These are phyloP conservation scores for Rhea americana DNA, from an alignment of 2,113 vertebrate genomes.

Conservation along the genomic window DNA sequence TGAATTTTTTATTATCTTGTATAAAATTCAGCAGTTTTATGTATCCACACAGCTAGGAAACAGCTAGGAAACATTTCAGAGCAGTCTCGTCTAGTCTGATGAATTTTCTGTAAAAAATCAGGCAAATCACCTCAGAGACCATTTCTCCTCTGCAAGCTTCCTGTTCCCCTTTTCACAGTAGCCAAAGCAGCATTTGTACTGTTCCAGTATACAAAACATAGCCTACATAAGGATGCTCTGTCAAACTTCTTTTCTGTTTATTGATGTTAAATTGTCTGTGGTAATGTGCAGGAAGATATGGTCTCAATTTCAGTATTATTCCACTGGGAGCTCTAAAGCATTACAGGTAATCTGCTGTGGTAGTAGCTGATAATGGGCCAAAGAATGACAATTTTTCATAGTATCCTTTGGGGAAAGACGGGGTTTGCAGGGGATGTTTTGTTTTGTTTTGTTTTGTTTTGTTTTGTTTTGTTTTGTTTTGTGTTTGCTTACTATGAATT, in stretches of 20 bases:
- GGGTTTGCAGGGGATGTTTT: rapidly evolving
- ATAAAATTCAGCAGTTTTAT: background rate
- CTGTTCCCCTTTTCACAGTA: background rate
- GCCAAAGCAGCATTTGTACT: background rate
- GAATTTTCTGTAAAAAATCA: background rate
- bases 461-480: background rate
- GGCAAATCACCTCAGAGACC: rapidly evolving
- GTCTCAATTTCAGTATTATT: background rate
- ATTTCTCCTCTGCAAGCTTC: background rate
- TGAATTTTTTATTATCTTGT: background rate
- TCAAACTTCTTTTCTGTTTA: background rate
- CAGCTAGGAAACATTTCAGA: background rate
- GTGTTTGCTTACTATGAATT: background rate
- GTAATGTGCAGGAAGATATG: background rate
- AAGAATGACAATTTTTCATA: background rate
- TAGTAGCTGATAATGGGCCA: background rate
- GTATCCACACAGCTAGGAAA: background rate
- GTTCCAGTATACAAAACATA: background rate
- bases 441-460: background rate
- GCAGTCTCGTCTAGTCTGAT: background rate
- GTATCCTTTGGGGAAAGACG: background rate
- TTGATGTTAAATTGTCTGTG: background rate
- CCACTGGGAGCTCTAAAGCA: background rate
- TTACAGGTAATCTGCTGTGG: background rate
- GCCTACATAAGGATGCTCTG: rapidly evolving